These are phyloP conservation scores for Metellina segmentata DNA, from an alignment of 2,888 invertebrate species.

Conservation along the genomic window DNA sequence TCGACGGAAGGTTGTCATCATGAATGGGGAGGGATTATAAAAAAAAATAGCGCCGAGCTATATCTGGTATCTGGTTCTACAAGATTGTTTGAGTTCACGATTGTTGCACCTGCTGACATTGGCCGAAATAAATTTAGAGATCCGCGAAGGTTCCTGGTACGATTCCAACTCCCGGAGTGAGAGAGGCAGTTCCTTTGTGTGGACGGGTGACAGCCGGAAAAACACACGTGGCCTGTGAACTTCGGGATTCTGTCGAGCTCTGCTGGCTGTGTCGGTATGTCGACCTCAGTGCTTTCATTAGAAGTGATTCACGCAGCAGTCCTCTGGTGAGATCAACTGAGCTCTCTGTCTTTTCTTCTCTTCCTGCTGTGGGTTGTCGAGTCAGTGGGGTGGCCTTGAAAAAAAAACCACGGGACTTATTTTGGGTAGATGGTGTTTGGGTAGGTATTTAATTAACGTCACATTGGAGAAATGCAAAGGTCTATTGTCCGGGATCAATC, in stretches of 20 bases:
- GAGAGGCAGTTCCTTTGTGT: slow-evolving; percentile 35
- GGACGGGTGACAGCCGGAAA: slow-evolving; percentile 47
- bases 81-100: slow-evolving; percentile 29
- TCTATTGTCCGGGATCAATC: too few relatives aligned
- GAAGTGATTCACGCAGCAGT: neutral
- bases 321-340: neutral
- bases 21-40: neutral
- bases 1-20: too few relatives aligned
- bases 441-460: too few relatives aligned
- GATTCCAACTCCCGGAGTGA: slow-evolving; percentile 39
- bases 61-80: slow-evolving; percentile 27
- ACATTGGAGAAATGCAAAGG: too few relatives aligned
- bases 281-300: neutral
- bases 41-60: neutral
- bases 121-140: slow-evolving; percentile 73
- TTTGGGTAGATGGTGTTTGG: too few relatives aligned
- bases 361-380: too few relatives aligned
- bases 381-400: too few relatives aligned
- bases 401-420: too few relatives aligned
- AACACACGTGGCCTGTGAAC: slow-evolving; percentile 13
- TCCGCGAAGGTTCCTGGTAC: slow-evolving; percentile 48
- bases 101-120: slow-evolving; percentile 68
- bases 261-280: neutral
- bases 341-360: neutral
- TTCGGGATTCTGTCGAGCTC: neutral